A percentile compares a stretch with the other conserved stretches of the same genome.
phyloP scores from a whole-genome alignment of 2,113 vertebrate species.

The Mystacornis crossleyi region DNA sequence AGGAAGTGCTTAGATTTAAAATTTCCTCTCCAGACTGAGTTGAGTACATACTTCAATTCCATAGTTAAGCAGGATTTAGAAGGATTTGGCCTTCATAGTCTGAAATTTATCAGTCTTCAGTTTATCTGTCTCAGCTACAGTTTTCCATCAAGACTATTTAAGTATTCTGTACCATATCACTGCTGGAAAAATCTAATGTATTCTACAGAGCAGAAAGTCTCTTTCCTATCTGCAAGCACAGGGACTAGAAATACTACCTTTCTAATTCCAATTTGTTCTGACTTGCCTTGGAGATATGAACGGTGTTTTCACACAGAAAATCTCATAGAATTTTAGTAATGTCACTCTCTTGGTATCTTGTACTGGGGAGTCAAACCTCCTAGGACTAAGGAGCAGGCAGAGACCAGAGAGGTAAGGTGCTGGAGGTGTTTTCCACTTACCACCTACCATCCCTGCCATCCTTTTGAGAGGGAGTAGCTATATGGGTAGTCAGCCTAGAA shows the following conservation, averaged over 20 bases:
- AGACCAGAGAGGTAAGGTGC: neutral
- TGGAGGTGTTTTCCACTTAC: neutral
- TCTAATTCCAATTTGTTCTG: neutral
- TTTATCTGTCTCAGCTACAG: neutral
- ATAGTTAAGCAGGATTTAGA: neutral
- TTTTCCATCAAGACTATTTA: neutral
- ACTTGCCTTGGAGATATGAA: neutral
- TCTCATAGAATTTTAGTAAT: neutral
- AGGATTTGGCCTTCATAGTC: neutral
- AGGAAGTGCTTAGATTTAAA: neutral
- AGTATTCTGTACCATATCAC: neutral
- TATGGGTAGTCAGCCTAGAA: neutral
- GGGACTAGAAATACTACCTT: neutral
- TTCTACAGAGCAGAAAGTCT: neutral
- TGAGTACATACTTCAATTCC: neutral
- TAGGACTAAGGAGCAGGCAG: neutral
- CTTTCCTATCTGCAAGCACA: neutral
- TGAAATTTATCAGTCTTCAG: neutral
- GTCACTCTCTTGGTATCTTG: fast-evolving
- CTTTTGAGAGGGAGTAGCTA: neutral
- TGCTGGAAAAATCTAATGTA: neutral
- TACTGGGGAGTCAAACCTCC: neutral
- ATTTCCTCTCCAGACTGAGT: neutral
- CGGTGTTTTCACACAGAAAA: neutral
- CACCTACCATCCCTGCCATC: neutral